Evolutionary conservation across 2,797 vertebrate species (phyloP).

Genomic region (Neopelma chrysocephalum): DNA sequence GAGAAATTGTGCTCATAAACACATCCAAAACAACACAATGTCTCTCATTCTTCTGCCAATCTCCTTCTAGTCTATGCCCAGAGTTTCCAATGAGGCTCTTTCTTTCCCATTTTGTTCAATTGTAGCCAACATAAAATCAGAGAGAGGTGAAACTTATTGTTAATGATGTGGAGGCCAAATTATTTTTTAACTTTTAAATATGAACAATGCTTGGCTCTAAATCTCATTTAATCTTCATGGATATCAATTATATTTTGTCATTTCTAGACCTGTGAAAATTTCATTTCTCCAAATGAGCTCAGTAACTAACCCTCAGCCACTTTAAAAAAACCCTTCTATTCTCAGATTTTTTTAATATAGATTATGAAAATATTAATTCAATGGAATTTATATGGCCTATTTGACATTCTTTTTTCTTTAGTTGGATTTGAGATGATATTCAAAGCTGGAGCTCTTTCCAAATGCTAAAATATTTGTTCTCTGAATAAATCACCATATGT

Average conservation of each 20-base stretch:
- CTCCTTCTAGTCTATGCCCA: background rate
- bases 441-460: conserved; percentile 2
- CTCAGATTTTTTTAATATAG: conserved; percentile 35
- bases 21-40: background rate
- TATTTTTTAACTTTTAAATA: conserved; percentile 64
- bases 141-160: conserved; percentile 3
- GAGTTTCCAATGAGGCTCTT: background rate
- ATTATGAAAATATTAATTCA: conserved; percentile 54
- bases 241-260: conserved; percentile 54
- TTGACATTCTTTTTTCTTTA: conserved; percentile 43
- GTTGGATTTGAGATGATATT: conserved; percentile 30
- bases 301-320: conserved; percentile 27
- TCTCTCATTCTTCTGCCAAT: background rate
- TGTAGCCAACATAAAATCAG: conserved; percentile 33
- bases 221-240: conserved; percentile 46
- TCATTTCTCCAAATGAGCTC: conserved; percentile 52
- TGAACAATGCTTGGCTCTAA: conserved; percentile 45
- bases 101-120: background rate
- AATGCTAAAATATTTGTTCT: conserved; percentile 49
- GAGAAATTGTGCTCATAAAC: background rate
- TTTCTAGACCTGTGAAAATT: conserved; percentile 53
- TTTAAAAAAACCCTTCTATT: background rate
- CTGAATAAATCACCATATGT: conserved; percentile 30
- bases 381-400: conserved; percentile 35
- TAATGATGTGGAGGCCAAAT: conserved; percentile 47